phyloP scores from a whole-genome alignment of 2,888 invertebrate genomes.

The Hofmannophila pseudospretella region DNA sequence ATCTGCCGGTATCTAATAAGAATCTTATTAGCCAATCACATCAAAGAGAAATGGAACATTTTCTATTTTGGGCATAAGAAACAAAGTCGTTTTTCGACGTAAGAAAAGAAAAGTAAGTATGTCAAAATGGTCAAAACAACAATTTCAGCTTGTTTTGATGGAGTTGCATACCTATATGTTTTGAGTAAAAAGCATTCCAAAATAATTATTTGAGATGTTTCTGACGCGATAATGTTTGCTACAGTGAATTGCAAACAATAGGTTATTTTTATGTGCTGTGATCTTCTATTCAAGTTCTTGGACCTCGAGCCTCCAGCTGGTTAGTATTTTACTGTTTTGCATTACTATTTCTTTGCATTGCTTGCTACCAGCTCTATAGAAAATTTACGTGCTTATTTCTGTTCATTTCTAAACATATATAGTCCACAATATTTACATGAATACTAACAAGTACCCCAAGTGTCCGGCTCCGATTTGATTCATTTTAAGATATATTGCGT shows the following conservation, averaged over 20 bases:
- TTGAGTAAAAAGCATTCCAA: neutral
- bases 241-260: constrained; percentile 22
- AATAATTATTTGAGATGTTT: constrained; percentile 5
- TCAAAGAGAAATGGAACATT: neutral
- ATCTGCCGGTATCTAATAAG: too few relatives aligned
- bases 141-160: constrained; percentile 48
- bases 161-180: constrained; percentile 9
- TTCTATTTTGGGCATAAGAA: constrained; percentile 11
- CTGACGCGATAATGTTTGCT: constrained; percentile 18
- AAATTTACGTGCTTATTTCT: too few relatives aligned
- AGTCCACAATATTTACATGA: too few relatives aligned
- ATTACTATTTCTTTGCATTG: too few relatives aligned
- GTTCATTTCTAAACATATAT: too few relatives aligned
- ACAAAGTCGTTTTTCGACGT: constrained; percentile 26
- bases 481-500: too few relatives aligned
- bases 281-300: neutral
- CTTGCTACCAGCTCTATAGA: too few relatives aligned
- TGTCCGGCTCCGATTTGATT: too few relatives aligned
- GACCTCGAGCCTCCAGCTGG: constrained; percentile 13
- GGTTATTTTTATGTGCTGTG: constrained; percentile 1
- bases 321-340: neutral
- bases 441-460: too few relatives aligned
- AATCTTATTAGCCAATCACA: constrained; percentile 22
- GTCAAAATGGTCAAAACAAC: constrained; percentile 57
- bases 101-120: constrained; percentile 24